Evolutionary conservation across 2,888 invertebrate genomes (phyloP).

Genomic region (Endomychus coccineus): DNA sequence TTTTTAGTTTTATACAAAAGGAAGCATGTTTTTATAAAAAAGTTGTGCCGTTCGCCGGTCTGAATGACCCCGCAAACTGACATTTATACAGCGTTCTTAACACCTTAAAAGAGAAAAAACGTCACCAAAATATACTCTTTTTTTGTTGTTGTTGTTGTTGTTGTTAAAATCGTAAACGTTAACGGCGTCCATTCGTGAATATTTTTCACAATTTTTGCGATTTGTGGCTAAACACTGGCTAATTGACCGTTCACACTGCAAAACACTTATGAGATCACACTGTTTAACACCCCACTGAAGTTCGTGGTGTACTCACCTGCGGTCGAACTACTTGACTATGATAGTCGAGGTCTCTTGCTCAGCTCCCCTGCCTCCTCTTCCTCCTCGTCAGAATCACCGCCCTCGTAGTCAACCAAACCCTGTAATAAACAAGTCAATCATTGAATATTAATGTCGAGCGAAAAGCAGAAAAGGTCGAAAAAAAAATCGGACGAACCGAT

Average conservation of each 20-base stretch:
- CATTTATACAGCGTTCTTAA: no score
- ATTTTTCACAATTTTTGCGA: no score
- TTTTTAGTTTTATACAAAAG: conserved; percentile 26
- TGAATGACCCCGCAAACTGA: no score
- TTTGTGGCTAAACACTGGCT: conserved; percentile 12
- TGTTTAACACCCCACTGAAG: conserved; percentile 34
- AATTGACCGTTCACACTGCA: conserved; percentile 36
- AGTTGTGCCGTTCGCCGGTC: conserved; percentile 23
- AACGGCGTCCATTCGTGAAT: no score
- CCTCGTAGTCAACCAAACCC: conserved; percentile 96
- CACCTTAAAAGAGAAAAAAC: no score
- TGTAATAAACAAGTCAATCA: conserved; percentile 36
- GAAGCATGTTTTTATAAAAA: conserved; percentile 24
- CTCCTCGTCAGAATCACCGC: conserved; percentile 94
- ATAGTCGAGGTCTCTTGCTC: conserved; percentile 65
- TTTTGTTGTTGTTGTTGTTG: no score
- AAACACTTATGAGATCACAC: conserved; percentile 40
- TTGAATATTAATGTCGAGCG: no score
- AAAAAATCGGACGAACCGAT: no score
- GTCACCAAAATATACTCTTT: no score
- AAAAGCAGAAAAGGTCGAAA: no score
- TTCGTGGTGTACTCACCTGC: conserved; percentile 32
- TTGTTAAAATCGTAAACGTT: no score
- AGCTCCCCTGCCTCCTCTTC: conserved; percentile 62
- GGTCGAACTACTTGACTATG: conserved; percentile 49